Percentiles rank a stretch among this genome's conserved stretches.
phyloP scores from a whole-genome alignment of 2,113 vertebrate species.

The Salvelinus sp. region DNA sequence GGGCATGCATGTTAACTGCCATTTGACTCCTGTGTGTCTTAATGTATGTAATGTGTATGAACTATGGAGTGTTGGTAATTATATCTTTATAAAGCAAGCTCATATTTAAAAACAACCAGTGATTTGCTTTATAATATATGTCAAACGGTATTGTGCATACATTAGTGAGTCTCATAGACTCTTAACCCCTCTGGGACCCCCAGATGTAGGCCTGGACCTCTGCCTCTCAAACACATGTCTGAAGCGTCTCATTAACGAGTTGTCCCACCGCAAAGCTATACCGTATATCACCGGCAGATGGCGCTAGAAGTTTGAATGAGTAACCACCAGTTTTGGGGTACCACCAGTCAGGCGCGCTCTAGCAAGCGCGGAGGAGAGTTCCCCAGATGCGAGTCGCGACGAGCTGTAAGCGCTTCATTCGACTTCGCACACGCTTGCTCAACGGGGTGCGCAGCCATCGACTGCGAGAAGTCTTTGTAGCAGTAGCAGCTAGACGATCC shows the following conservation, averaged over 20 bases:
- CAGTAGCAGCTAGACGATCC: conserved; percentile 22
- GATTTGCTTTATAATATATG: neutral
- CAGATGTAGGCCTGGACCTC: no score
- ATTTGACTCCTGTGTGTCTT: neutral
- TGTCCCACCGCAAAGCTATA: neutral
- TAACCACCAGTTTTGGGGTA: neutral
- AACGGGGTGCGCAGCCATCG: conserved; percentile 22
- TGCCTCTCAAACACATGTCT: no score
- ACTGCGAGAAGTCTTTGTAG: conserved; percentile 27
- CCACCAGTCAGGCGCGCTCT: neutral
- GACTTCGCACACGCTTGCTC: neutral
- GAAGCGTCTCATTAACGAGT: no score
- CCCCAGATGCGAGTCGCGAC: conserved; percentile 46
- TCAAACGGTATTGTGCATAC: no score
- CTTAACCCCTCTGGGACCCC: no score
- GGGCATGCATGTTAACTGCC: neutral
- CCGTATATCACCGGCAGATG: conserved; percentile 52
- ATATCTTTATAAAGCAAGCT: neutral
- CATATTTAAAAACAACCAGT: neutral
- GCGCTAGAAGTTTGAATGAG: conserved; percentile 21
- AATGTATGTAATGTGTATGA: neutral
- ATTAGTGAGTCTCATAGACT: no score
- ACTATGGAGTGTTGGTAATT: no score
- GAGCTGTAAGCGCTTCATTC: conserved; percentile 3
- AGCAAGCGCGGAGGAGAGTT: neutral